These are phyloP conservation scores for Actinia tenebrosa DNA, from an alignment of 64 coral and sea anemone genomes.

Conservation along the genomic window DNA sequence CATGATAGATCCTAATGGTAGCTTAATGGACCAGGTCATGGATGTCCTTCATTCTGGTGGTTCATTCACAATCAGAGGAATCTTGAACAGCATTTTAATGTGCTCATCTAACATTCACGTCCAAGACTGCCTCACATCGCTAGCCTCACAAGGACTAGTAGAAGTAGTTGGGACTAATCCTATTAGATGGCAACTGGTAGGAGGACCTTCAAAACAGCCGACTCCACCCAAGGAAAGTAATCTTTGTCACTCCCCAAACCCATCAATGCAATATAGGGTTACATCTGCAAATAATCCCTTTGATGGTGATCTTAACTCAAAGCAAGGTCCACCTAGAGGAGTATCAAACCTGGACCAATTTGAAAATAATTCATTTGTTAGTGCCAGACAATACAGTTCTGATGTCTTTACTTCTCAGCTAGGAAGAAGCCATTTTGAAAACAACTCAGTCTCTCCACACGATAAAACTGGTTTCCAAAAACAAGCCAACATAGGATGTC, in stretches of 20 bases:
- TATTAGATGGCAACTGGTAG: neutral
- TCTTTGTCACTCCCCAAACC: neutral
- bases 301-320: neutral
- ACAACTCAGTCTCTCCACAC: neutral
- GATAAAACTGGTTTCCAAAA: neutral
- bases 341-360: neutral
- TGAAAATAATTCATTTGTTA: neutral
- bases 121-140: neutral
- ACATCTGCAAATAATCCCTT: neutral
- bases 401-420: neutral
- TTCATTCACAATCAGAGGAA: neutral
- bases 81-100: constrained; percentile 4
- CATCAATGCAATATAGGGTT: neutral
- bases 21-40: constrained; percentile 13
- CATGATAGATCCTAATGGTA: constrained; percentile 6
- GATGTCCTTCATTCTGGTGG: constrained; percentile 15
- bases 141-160: neutral
- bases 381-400: neutral
- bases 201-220: neutral
- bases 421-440: neutral
- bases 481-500: constrained; percentile 16
- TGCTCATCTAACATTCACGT: neutral
- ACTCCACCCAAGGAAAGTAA: neutral
- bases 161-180: neutral
- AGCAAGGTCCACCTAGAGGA: neutral